phyloP scores from a whole-genome alignment of 2,113 vertebrate genomes.

The Morone chrysops region DNA sequence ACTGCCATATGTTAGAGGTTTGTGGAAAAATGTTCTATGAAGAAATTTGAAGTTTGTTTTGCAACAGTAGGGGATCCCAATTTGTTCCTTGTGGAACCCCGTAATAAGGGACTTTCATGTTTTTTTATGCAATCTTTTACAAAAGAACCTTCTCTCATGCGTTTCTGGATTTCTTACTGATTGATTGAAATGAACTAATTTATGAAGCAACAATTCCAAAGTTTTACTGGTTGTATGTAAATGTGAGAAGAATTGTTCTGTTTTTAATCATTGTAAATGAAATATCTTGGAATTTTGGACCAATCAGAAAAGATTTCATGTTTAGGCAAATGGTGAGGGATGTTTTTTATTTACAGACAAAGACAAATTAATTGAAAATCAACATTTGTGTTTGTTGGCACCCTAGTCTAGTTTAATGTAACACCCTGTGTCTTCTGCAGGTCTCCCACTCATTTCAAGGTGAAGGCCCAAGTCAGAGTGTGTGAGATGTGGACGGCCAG shows the following conservation, averaged over 20 bases:
- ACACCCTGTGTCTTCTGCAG: constrained; percentile 27
- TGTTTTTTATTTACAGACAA: neutral
- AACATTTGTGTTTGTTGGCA: neutral
- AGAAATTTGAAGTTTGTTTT: constrained; percentile 5
- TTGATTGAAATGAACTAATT: too few species aligned
- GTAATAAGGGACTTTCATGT: neutral
- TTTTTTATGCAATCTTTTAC: neutral
- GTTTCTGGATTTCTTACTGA: neutral
- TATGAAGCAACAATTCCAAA: neutral
- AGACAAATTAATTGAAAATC: neutral
- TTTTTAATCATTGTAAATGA: neutral
- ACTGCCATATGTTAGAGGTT: constrained; percentile 11
- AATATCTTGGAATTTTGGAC: neutral
- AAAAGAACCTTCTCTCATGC: neutral
- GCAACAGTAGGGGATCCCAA: neutral
- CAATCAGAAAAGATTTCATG: neutral
- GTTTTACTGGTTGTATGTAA: neutral
- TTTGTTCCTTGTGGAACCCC: constrained; percentile 24
- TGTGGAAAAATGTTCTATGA: constrained; percentile 5
- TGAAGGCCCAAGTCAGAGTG: constrained; percentile 88
- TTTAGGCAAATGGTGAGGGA: neutral
- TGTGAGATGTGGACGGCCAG: constrained; percentile 94
- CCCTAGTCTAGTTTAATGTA: neutral
- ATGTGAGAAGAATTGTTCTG: neutral
- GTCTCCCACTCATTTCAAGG: constrained; percentile 89